Conservation (phyloP, 2,888 invertebrate genomes). For the Melitaea athalia region DNA sequence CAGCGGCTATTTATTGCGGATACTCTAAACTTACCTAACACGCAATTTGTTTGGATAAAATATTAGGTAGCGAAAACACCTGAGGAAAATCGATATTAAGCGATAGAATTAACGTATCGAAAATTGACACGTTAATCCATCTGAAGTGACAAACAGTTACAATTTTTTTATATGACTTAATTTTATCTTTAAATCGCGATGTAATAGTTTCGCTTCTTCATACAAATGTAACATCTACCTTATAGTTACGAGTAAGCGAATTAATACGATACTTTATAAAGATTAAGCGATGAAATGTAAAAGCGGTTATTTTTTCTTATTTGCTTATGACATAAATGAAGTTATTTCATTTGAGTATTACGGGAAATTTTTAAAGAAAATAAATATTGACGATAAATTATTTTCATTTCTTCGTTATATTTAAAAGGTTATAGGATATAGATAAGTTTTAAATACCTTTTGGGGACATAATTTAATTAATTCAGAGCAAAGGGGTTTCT, state of each 20-base stretch:
- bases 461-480: no score
- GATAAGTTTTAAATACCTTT: no score
- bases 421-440: no score
- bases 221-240: not conserved
- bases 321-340: not conserved
- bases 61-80: not conserved
- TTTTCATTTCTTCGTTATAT: no score
- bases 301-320: not conserved
- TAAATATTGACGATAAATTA: no score
- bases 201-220: not conserved
- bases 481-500: no score
- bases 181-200: not conserved
- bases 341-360: not conserved
- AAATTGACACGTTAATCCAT: not conserved
- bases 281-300: conserved; percentile 4
- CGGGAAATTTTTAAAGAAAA: not conserved
- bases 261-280: conserved; percentile 9
- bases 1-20: conserved; percentile 14
- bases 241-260: not conserved
- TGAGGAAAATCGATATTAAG: not conserved
- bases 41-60: conserved; percentile 7
- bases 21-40: conserved; percentile 14
- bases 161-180: not conserved
- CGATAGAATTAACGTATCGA: not conserved
- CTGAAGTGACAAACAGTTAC: not conserved